A percentile compares a stretch with the other conserved stretches of the same genome.
Conservation (phyloP, 2,113 vertebrate genomes). For the Catharus bicknelli region DNA sequence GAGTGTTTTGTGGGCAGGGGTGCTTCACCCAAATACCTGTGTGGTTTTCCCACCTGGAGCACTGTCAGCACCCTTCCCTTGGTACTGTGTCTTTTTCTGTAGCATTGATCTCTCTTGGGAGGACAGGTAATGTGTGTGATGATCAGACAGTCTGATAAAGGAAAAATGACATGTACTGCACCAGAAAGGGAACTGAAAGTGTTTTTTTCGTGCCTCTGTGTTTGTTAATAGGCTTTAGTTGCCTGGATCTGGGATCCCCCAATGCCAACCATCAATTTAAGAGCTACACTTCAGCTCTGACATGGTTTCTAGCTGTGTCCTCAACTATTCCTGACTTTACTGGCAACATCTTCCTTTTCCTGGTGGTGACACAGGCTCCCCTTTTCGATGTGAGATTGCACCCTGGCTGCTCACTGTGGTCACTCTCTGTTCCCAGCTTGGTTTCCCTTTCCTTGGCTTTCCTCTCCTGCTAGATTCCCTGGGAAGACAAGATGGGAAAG, state of each 20-base stretch:
- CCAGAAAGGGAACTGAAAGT: not conserved
- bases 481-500: not conserved
- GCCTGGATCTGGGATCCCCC: not conserved
- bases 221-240: not conserved
- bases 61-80: not conserved
- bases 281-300: not conserved
- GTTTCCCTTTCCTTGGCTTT: not conserved
- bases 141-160: not conserved
- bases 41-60: not conserved
- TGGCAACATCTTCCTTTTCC: not conserved
- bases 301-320: not conserved
- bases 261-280: not conserved
- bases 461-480: not conserved
- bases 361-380: not conserved
- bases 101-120: not conserved
- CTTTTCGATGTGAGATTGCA: not conserved
- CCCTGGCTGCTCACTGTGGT: not conserved
- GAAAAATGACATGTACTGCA: not conserved
- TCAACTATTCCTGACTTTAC: not conserved
- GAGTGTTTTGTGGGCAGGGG: not conserved
- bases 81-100: not conserved
- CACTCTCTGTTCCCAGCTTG: not conserved
- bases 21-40: not conserved
- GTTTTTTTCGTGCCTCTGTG: not conserved
- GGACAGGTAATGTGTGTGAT: not conserved